Base-by-base conservation (phyloP, 2,888 invertebrate genomes). In the Mechanitis mazaeus region DNA sequence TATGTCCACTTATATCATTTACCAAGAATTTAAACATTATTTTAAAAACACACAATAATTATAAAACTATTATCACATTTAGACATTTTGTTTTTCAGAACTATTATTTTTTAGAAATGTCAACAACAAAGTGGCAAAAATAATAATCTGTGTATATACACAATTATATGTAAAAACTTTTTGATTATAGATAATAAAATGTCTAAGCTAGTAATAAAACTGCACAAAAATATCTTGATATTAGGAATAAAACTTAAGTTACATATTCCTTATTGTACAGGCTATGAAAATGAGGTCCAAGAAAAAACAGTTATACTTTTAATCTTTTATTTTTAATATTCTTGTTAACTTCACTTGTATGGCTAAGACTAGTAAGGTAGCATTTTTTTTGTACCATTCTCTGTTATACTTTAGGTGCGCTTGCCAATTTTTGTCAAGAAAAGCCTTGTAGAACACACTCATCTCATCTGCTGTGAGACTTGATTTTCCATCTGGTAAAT, bases 391-490 rank as follows among this genome's bases (percentile, higher is more conserved):
- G 80, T 97, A 96, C 97, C 97, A 97, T 63, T 94, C 93, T 59
- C 94, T 87, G 76, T 97, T 97, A 78, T 97, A 97, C 63, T 90
- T 83, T 0, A 94, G 83, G 80, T 97, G 97, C 0, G 87, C 81
- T 70, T 91, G 92, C 93, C 94, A 95, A 79, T 97, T 95, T 75
- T 94, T 94, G 79, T 97, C 95, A 12, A 97, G 87, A 79, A 97
- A 97, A 56, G 92, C 83, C 85, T 95, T 96, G 77, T 97, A 97
- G 83, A 97, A 97, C 33, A 94, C 93, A 72, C 97, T 96, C 94
- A 97, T 95, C 83, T 95, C 94, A 83, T 96, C 96, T 1, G 95
- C 94, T 3, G 93, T 92, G 33, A 94, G 78, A 53, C 91, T 92
- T 59, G 90, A 85, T 68, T 92, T 85, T 6, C 85, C 78, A 58